Evolutionary conservation across 2,113 vertebrate genomes (phyloP).

Genomic region (Syrrhaptes paradoxus): DNA sequence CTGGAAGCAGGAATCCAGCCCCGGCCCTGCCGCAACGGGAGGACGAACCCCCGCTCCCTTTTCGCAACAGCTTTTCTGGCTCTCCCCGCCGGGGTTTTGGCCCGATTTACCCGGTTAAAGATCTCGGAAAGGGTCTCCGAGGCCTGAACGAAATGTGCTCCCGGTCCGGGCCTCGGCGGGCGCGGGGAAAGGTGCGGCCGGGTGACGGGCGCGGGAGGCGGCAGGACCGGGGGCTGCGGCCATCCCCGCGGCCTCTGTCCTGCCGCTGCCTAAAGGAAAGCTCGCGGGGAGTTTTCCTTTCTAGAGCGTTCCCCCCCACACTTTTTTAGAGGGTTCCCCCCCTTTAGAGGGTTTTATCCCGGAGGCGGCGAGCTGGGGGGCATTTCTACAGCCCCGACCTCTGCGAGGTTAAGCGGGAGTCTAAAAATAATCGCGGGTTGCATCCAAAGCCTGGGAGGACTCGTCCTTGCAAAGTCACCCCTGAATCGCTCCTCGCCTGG

Average conservation of each 20-base stretch:
- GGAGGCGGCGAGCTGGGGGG: accelerated
- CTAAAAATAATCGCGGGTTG: slow-evolving; percentile 35
- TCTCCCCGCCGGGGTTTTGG: background rate
- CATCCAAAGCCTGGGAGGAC: background rate
- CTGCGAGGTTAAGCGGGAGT: background rate
- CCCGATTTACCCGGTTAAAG: background rate
- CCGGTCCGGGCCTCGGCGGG: no score
- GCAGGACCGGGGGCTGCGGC: background rate
- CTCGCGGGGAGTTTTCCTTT: background rate
- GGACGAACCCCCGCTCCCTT: background rate
- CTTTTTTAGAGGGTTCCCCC: no score
- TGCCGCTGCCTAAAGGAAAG: background rate
- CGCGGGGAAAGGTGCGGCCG: background rate
- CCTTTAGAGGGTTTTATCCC: background rate
- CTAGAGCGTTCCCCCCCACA: background rate
- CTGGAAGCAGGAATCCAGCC: background rate
- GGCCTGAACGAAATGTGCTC: background rate
- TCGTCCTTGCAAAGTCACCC: slow-evolving; percentile 3
- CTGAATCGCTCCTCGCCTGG: background rate
- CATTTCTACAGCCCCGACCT: background rate
- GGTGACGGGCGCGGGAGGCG: background rate
- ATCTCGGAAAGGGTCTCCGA: background rate
- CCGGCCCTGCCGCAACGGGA: no score
- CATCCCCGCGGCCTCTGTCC: background rate
- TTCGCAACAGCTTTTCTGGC: background rate